These are phyloP conservation scores for Archips xylosteana DNA, from an alignment of 2,888 invertebrate genomes.

Conservation along the genomic window DNA sequence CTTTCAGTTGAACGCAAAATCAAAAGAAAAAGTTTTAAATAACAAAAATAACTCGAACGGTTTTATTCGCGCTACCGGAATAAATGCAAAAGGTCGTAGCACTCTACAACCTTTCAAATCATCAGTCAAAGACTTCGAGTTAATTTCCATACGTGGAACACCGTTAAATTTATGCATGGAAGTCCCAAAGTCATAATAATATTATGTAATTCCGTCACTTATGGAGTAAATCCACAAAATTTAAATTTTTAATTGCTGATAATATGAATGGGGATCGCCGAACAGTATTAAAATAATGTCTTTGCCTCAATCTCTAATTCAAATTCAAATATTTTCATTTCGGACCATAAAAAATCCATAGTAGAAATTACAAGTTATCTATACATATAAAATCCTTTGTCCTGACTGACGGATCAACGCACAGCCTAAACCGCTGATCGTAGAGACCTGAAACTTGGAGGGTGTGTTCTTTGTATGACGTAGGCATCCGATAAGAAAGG, in stretches of 20 bases:
- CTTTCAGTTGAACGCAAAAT: too few species aligned
- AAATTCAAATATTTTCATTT: too few species aligned
- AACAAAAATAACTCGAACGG: neutral
- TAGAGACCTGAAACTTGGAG: too few species aligned
- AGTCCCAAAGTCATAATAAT: conserved; percentile 20
- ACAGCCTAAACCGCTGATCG: too few species aligned
- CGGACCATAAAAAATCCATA: too few species aligned
- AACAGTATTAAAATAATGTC: neutral
- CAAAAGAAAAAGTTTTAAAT: too few species aligned
- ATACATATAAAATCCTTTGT: too few species aligned
- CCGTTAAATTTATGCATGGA: conserved; percentile 26
- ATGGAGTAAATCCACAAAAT: conserved; percentile 4
- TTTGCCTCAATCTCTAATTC: neutral
- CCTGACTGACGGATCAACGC: too few species aligned
- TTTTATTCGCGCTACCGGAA: neutral
- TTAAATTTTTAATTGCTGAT: neutral
- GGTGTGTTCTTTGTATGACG: too few species aligned
- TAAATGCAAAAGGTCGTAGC: neutral
- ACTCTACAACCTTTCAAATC: conserved; percentile 1
- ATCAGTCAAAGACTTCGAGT: conserved; percentile 10
- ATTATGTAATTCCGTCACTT: neutral
- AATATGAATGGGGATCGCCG: neutral
- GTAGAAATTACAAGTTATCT: too few species aligned
- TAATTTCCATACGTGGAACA: conserved; percentile 16
- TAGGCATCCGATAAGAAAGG: too few species aligned